Conservation (phyloP, 1,140 invertebrate genomes). For the Drosophila insularis region DNA sequence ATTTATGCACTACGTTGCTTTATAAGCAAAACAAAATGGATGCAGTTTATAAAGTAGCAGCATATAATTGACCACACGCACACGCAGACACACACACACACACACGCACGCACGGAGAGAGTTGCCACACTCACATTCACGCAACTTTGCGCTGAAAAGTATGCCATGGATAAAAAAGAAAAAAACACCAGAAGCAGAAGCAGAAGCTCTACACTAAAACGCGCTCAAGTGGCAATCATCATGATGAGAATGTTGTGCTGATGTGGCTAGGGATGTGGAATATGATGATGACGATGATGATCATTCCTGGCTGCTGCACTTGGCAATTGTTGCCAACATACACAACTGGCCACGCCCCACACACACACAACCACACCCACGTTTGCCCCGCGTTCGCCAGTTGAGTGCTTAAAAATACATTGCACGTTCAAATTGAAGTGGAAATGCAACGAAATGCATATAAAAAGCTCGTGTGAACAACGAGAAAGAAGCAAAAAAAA, state of each 20-base stretch:
- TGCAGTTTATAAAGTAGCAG: constrained; percentile 72
- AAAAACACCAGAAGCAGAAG: constrained; percentile 5
- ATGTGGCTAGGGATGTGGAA: constrained; percentile 14
- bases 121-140: constrained; percentile 3
- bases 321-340: constrained; percentile 70
- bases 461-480: constrained; percentile 42
- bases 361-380: neutral
- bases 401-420: constrained; percentile 73
- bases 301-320: constrained; percentile 54
- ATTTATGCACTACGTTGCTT: constrained; percentile 38
- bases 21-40: constrained; percentile 22
- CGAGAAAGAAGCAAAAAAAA: neutral
- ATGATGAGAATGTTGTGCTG: constrained; percentile 30
- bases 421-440: constrained; percentile 78
- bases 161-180: constrained; percentile 22
- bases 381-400: neutral
- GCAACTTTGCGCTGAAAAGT: constrained; percentile 24
- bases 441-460: constrained; percentile 68
- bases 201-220: constrained; percentile 42
- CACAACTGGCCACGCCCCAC: constrained; percentile 8
- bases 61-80: constrained; percentile 68
- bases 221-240: constrained; percentile 73
- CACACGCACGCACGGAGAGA: neutral
- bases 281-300: constrained; percentile 30
- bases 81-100: neutral